These are phyloP conservation scores for Panthera leo DNA, from an alignment of 2,113 vertebrate species.

Conservation along the genomic window DNA sequence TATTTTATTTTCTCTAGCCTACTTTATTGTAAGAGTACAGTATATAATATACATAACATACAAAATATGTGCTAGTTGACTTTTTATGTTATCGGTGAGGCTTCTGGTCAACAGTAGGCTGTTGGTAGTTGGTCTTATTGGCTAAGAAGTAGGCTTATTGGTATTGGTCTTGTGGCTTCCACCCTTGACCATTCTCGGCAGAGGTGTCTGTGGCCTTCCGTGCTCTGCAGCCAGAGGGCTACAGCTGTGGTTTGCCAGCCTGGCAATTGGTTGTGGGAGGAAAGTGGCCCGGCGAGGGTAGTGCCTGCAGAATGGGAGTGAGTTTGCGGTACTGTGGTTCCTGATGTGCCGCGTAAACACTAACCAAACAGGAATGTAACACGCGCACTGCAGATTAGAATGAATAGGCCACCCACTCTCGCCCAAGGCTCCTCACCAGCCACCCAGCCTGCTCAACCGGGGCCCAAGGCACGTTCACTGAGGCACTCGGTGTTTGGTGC, in stretches of 20 bases:
- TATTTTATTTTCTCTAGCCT: not conserved
- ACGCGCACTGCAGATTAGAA: not conserved
- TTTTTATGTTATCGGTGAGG: not conserved
- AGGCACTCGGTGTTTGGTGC: not conserved
- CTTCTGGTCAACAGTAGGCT: not conserved
- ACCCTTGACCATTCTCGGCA: not conserved
- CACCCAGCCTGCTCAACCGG: not conserved
- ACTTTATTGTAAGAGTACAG: not conserved
- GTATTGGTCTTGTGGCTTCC: not conserved
- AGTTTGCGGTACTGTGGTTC: constrained; percentile 61
- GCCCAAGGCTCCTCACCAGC: constrained; percentile 53
- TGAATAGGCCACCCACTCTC: constrained; percentile 52
- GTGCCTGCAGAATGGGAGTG: not conserved
- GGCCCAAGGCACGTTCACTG: not conserved
- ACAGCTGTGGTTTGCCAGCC: constrained; percentile 3
- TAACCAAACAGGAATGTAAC: constrained; percentile 46
- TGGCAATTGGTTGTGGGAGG: constrained; percentile 44
- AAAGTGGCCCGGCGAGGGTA: not conserved
- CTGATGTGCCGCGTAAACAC: not conserved
- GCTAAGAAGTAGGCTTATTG: no score
- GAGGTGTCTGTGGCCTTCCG: not conserved
- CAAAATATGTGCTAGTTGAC: not conserved
- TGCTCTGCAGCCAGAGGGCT: constrained; percentile 31
- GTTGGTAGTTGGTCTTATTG: no score
- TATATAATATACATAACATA: not conserved